Evolutionary conservation across 2,888 invertebrate species (phyloP).

Genomic region (Criorhina ranunculi): DNA sequence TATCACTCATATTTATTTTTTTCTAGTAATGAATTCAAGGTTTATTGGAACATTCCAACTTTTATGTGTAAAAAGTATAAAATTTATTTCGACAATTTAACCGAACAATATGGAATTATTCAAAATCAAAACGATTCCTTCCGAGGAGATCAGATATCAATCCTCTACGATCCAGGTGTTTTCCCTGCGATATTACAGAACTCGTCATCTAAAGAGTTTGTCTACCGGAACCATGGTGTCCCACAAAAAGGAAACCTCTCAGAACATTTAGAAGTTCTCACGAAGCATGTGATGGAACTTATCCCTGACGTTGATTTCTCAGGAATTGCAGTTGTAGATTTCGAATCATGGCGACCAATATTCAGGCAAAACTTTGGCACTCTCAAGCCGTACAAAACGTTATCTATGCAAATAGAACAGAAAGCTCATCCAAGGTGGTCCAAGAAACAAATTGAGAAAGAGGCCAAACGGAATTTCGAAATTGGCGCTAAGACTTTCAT

Average conservation of each 20-base stretch:
- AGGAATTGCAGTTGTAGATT: slow-evolving; percentile 61
- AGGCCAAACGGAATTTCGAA: slow-evolving; percentile 58
- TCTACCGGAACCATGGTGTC: slow-evolving; percentile 62
- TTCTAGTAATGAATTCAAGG: slow-evolving; percentile 42
- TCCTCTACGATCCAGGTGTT: slow-evolving; percentile 65
- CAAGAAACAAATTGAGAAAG: slow-evolving; percentile 50
- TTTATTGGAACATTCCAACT: slow-evolving; percentile 68
- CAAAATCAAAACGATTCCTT: slow-evolving; percentile 63
- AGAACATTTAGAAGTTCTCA: slow-evolving; percentile 46
- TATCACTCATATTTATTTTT: neutral
- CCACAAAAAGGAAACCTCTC: slow-evolving; percentile 61
- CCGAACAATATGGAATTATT: slow-evolving; percentile 51
- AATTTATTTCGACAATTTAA: slow-evolving; percentile 52
- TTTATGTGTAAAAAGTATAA: slow-evolving; percentile 68
- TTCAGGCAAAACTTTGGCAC: slow-evolving; percentile 67
- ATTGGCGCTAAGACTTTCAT: slow-evolving; percentile 50
- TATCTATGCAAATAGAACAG: slow-evolving; percentile 70
- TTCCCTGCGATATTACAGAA: slow-evolving; percentile 67
- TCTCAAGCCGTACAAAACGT: slow-evolving; percentile 52
- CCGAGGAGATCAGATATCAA: slow-evolving; percentile 56
- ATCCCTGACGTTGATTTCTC: slow-evolving; percentile 45
- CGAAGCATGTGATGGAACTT: slow-evolving; percentile 28
- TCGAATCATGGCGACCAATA: slow-evolving; percentile 68
- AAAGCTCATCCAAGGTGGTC: slow-evolving; percentile 50
- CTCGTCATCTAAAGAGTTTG: slow-evolving; percentile 54